Conservation (phyloP, 2,113 vertebrate species). For the Oryzias javanicus region DNA sequence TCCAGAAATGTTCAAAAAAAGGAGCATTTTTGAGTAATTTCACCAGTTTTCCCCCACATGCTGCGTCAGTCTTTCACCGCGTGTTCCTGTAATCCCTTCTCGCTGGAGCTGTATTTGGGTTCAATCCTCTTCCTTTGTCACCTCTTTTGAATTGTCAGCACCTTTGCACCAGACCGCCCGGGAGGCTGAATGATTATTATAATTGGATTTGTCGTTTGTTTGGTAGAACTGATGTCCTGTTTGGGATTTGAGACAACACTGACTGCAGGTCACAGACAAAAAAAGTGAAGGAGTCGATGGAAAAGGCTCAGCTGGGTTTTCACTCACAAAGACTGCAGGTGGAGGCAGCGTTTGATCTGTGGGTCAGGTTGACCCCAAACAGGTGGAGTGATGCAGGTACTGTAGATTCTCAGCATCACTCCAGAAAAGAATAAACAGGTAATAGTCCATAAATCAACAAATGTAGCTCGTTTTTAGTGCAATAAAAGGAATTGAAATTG, state of each 20-base stretch:
- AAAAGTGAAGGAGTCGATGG: slow-evolving; percentile 33
- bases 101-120: slow-evolving; percentile 29
- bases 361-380: slow-evolving; percentile 22
- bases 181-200: slow-evolving; percentile 26
- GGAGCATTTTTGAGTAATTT: slow-evolving; percentile 4
- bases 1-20: background rate
- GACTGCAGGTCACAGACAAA: slow-evolving; percentile 35
- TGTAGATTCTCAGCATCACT: too few relatives aligned
- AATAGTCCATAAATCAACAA: too few relatives aligned
- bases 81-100: slow-evolving; percentile 30
- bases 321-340: slow-evolving; percentile 31
- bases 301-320: slow-evolving; percentile 16
- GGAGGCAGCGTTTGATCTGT: slow-evolving; percentile 33
- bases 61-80: slow-evolving; percentile 6
- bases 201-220: slow-evolving; percentile 40
- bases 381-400: background rate
- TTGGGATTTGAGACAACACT: slow-evolving; percentile 19
- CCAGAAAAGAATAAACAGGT: too few relatives aligned
- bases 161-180: slow-evolving; percentile 22
- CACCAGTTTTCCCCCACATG: slow-evolving; percentile 6
- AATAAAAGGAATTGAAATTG: too few relatives aligned
- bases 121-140: slow-evolving; percentile 39
- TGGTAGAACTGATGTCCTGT: slow-evolving; percentile 16
- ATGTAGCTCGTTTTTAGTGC: too few relatives aligned
- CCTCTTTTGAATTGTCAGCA: slow-evolving; percentile 32